Percentiles rank a stretch among this genome's conserved stretches.
These are phyloP conservation scores for Camponotus fellah DNA, from an alignment of 2,888 invertebrate species.

Conservation along the genomic window DNA sequence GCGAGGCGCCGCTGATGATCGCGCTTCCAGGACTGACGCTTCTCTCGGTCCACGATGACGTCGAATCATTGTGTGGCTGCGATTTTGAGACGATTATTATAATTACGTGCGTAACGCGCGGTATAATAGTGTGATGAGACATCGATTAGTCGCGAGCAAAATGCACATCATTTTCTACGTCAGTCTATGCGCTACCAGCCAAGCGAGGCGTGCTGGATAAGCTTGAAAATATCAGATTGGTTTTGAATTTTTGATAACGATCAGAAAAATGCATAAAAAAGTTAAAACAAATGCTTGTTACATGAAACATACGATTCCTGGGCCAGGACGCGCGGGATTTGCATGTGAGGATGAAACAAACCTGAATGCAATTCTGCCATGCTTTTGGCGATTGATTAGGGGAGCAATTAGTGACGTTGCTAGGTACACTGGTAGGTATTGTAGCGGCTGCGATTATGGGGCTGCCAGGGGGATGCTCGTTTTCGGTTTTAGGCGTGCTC, in stretches of 20 bases:
- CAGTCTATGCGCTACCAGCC: slow-evolving; percentile 55
- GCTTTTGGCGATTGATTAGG: slow-evolving; percentile 85
- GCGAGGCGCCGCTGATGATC: slow-evolving; percentile 87
- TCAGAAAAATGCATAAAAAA: slow-evolving; percentile 28
- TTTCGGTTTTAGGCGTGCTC: slow-evolving; percentile 77
- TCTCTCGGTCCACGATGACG: slow-evolving; percentile 88
- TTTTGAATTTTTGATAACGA: slow-evolving; percentile 29
- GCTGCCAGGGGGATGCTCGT: slow-evolving; percentile 66
- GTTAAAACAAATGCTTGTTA: slow-evolving; percentile 25
- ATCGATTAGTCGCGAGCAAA: slow-evolving; percentile 11
- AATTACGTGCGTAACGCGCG: not conserved
- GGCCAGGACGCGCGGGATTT: slow-evolving; percentile 20
- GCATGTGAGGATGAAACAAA: slow-evolving; percentile 78
- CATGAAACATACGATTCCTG: slow-evolving; percentile 10
- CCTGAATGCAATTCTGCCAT: slow-evolving; percentile 84
- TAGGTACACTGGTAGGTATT: slow-evolving; percentile 72
- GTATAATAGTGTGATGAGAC: not conserved
- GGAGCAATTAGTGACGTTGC: slow-evolving; percentile 82
- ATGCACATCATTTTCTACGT: slow-evolving; percentile 25
- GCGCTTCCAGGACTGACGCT: slow-evolving; percentile 88
- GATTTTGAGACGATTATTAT: slow-evolving; percentile 31
- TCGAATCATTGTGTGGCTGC: slow-evolving; percentile 87
- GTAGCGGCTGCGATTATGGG: slow-evolving; percentile 60
- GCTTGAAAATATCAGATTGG: slow-evolving; percentile 31
- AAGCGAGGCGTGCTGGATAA: slow-evolving; percentile 63